A percentile compares a stretch with the other conserved stretches of the same genome.
phyloP scores from a whole-genome alignment of 2,888 invertebrate species.

The Microdon myrmicae region DNA sequence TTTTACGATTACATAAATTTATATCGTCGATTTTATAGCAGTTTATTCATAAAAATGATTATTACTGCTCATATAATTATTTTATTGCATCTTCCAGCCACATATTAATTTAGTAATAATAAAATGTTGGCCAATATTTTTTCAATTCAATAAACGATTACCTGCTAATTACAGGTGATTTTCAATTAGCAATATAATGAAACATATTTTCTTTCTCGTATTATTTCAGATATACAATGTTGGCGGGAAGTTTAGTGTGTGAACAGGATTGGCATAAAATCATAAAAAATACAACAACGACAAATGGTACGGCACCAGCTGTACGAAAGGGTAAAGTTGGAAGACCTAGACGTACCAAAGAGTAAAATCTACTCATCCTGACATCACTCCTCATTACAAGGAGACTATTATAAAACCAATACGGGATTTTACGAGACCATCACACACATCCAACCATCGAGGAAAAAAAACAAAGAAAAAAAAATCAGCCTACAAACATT shows the following conservation, averaged over 20 bases:
- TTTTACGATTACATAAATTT: too few species aligned
- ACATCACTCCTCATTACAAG: conserved; percentile 9
- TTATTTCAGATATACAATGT: conserved; percentile 80
- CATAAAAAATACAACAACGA: conserved; percentile 76
- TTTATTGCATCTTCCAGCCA: too few species aligned
- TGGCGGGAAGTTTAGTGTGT: conserved; percentile 90
- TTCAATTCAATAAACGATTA: background rate
- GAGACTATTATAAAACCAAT: conserved; percentile 10
- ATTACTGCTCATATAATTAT: too few species aligned
- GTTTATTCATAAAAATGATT: too few species aligned
- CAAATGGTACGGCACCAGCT: conserved; percentile 74
- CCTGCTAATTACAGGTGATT: background rate
- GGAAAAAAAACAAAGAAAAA: conserved; percentile 3
- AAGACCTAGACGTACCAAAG: conserved; percentile 87
- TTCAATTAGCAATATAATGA: background rate
- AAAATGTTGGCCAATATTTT: too few species aligned
- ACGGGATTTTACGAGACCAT: conserved; percentile 18
- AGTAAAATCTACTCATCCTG: conserved; percentile 73
- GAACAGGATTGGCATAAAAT: conserved; percentile 96
- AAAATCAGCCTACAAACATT: conserved; percentile 28
- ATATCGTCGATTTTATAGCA: too few species aligned
- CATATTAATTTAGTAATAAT: too few species aligned
- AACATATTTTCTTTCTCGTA: conserved; percentile 4
- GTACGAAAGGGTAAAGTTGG: conserved; percentile 88
- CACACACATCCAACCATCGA: conserved; percentile 15